Evolutionary conservation across 2,113 vertebrate species (phyloP).

Genomic region (Edolisoma coerulescens): DNA sequence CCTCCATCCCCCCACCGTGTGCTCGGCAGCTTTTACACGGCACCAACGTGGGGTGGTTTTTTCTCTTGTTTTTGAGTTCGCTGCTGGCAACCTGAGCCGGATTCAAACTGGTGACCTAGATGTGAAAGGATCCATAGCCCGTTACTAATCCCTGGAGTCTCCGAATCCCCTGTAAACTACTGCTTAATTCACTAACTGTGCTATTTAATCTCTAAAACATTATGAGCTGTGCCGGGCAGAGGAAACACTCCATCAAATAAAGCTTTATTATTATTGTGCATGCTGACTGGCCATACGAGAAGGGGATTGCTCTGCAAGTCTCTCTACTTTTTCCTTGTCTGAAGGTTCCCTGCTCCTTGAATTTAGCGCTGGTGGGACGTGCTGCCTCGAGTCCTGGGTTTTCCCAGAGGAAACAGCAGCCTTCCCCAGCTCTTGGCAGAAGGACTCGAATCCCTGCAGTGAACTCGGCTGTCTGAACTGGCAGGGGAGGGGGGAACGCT

Average conservation of each 20-base stretch:
- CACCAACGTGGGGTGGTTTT: not conserved
- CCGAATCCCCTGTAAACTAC: constrained; percentile 62
- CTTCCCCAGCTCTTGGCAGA: not conserved
- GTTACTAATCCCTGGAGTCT: constrained; percentile 62
- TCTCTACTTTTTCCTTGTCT: not conserved
- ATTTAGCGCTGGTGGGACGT: not conserved
- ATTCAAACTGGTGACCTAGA: constrained; percentile 59
- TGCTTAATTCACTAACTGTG: constrained; percentile 68
- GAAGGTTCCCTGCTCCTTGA: constrained; percentile 5
- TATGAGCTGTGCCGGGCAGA: constrained; percentile 40
- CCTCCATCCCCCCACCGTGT: not conserved
- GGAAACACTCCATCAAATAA: constrained; percentile 60
- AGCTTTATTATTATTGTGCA: constrained; percentile 57
- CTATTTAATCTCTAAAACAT: constrained; percentile 66
- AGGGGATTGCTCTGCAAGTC: constrained; percentile 38
- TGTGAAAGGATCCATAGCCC: constrained; percentile 58
- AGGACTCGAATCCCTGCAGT: not conserved
- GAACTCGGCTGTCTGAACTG: not conserved
- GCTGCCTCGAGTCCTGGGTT: not conserved
- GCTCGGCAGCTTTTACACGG: not conserved
- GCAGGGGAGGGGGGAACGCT: not conserved
- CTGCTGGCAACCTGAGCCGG: constrained; percentile 50
- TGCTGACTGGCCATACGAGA: constrained; percentile 23
- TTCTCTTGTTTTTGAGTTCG: not conserved
- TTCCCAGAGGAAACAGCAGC: not conserved